Conservation (phyloP, 2,113 vertebrate genomes). For the Camelus bactrianus region DNA sequence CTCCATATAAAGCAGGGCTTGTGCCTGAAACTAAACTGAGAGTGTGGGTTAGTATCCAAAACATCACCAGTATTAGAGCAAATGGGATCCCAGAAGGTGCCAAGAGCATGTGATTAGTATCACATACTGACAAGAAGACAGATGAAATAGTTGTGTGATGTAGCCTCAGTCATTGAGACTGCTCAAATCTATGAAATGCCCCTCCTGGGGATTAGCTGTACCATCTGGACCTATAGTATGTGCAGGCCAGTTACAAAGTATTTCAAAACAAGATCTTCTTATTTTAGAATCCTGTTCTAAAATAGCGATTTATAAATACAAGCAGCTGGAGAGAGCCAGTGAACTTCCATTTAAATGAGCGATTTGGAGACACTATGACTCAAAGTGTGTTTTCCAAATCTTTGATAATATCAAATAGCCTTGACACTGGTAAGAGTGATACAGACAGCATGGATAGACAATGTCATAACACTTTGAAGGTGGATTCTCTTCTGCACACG, state of each 20-base stretch:
- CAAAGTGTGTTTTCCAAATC: conserved; percentile 12
- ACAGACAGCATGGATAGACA: neutral
- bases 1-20: neutral
- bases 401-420: neutral
- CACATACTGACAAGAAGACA: neutral
- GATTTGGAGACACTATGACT: conserved; percentile 50
- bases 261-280: conserved; percentile 69
- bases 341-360: conserved; percentile 60
- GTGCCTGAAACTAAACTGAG: neutral
- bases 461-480: neutral
- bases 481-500: neutral
- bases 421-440: neutral
- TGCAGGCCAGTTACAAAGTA: conserved; percentile 47
- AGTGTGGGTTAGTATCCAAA: neutral
- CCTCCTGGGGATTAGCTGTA: neutral
- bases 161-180: neutral
- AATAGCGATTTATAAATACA: conserved; percentile 66
- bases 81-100: neutral
- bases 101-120: neutral
- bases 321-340: conserved; percentile 58
- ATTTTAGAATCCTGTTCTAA: conserved; percentile 72
- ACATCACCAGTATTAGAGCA: neutral
- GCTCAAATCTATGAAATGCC: neutral
- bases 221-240: conserved; percentile 38
- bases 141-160: neutral